Evolutionary conservation across 1,140 invertebrate genomes (phyloP).

Genomic region (Gonatopus flavifemur): DNA sequence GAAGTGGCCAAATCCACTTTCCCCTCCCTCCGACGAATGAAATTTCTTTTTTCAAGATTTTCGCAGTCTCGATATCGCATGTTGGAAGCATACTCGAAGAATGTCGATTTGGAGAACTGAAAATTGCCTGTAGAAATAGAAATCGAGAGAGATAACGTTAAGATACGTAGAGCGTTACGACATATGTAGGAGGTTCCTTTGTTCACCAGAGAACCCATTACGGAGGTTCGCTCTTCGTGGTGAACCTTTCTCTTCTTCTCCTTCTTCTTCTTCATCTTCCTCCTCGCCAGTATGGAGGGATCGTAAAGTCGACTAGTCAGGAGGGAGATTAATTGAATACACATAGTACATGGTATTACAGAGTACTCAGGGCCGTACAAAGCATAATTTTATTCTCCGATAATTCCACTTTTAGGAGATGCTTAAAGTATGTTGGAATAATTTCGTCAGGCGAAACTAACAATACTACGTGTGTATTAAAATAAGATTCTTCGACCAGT

Average conservation of each 20-base stretch:
- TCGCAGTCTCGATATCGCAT: slow-evolving; percentile 23
- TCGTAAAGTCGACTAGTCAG: slow-evolving; percentile 26
- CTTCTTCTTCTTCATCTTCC: too few species aligned
- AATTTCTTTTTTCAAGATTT: slow-evolving; percentile 11
- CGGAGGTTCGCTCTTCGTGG: slow-evolving; percentile 10
- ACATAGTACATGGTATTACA: slow-evolving; percentile 26
- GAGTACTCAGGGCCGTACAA: slow-evolving; percentile 35
- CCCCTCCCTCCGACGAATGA: slow-evolving; percentile 25
- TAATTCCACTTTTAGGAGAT: slow-evolving; percentile 14
- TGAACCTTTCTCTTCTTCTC: slow-evolving; percentile 20
- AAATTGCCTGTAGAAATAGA: too few species aligned
- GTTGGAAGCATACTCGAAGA: too few species aligned
- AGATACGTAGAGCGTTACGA: too few species aligned
- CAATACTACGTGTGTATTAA: too few species aligned
- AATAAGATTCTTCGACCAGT: too few species aligned
- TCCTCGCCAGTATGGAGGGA: slow-evolving; percentile 12
- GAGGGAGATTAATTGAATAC: slow-evolving; percentile 41
- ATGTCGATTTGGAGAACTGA: too few species aligned
- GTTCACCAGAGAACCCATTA: too few species aligned
- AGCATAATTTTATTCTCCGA: slow-evolving; percentile 4
- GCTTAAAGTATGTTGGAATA: background rate
- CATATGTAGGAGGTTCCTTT: too few species aligned
- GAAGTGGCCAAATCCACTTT: slow-evolving; percentile 30
- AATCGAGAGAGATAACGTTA: too few species aligned
- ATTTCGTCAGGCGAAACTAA: too few species aligned